Evolutionary conservation across 2,797 vertebrate species (phyloP).

Genomic region (Microctenopoma steveboyesi): DNA sequence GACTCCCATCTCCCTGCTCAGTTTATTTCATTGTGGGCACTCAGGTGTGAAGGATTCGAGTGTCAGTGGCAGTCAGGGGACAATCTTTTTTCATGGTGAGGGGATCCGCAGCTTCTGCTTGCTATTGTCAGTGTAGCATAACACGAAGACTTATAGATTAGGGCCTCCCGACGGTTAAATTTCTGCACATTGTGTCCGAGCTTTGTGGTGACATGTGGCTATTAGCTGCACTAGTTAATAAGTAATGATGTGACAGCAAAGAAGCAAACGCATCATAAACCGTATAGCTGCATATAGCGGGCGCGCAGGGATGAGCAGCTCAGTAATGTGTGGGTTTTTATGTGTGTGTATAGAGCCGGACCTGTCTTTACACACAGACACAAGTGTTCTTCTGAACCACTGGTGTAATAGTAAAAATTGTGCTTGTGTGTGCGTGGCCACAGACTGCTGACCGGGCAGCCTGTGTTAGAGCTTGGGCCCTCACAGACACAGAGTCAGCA

Average conservation of each 20-base stretch:
- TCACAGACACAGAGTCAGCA: conserved; percentile 84
- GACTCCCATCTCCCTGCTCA: conserved; percentile 20
- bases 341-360: background rate
- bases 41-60: conserved; percentile 73
- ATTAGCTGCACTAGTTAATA: conserved; percentile 66
- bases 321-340: background rate
- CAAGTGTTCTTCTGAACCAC: conserved; percentile 29
- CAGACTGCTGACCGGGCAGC: conserved; percentile 80
- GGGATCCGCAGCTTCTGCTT: conserved; percentile 57
- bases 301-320: conserved; percentile 2
- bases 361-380: conserved; percentile 1
- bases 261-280: conserved; percentile 26
- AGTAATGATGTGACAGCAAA: conserved; percentile 57
- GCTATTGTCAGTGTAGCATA: conserved; percentile 65
- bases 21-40: conserved; percentile 46
- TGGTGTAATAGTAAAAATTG: conserved; percentile 36
- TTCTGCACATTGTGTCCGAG: conserved; percentile 62
- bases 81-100: conserved; percentile 37
- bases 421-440: conserved; percentile 40
- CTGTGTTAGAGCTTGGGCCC: conserved; percentile 63
- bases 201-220: conserved; percentile 64
- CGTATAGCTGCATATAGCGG: background rate
- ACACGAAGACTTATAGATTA: conserved; percentile 69
- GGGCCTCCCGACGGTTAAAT: conserved; percentile 58
- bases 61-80: conserved; percentile 10